A percentile compares a stretch with the other conserved stretches of the same genome.
phyloP scores from a whole-genome alignment of 2,888 invertebrate genomes.

The Agonopterix heracliana region DNA sequence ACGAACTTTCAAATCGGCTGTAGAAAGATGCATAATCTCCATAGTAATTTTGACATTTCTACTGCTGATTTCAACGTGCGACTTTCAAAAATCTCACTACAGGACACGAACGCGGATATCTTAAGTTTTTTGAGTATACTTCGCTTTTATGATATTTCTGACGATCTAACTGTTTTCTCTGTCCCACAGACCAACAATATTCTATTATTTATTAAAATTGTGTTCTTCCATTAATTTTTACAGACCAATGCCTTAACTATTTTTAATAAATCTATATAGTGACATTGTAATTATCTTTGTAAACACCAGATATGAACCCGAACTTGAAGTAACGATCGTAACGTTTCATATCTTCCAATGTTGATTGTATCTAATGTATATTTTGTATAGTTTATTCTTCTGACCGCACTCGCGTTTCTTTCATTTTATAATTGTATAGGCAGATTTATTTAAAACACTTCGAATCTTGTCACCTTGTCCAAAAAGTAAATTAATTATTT shows the following conservation, averaged over 20 bases:
- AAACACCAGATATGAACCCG: constrained; percentile 41
- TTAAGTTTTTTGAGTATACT: not conserved
- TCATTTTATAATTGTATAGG: constrained; percentile 12
- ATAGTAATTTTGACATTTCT: no score
- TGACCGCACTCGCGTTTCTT: constrained; percentile 32
- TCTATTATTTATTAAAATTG: constrained; percentile 11
- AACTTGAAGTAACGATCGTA: constrained; percentile 28
- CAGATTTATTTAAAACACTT: not conserved
- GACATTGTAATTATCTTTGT: constrained; percentile 11
- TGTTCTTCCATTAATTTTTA: constrained; percentile 55
- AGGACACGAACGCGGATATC: no score
- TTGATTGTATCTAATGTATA: constrained; percentile 30
- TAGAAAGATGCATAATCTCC: no score
- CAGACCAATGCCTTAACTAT: constrained; percentile 27
- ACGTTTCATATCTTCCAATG: constrained; percentile 40
- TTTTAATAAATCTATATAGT: constrained; percentile 8
- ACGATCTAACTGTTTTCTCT: no score
- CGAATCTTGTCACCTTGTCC: not conserved
- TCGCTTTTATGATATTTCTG: no score
- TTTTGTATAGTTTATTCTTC: constrained; percentile 25
- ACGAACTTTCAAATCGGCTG: no score
- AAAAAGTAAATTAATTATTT: not conserved
- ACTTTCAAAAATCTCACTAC: no score
- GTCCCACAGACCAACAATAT: not conserved
- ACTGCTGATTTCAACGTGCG: no score